These are phyloP conservation scores for Clarias macrocephalus DNA, from an alignment of 2,113 vertebrate genomes.

Conservation along the genomic window DNA sequence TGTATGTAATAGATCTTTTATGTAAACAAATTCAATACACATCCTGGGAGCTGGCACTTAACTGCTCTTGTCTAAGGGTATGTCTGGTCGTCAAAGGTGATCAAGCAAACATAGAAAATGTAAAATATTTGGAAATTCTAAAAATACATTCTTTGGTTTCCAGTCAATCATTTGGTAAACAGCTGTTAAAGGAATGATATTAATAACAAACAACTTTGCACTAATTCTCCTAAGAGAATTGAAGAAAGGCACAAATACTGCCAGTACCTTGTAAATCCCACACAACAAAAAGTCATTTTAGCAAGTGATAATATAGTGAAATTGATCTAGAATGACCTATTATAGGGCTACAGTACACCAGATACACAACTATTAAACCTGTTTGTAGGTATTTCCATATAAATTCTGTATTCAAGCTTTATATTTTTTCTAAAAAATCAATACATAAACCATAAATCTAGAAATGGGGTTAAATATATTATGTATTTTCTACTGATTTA, in stretches of 20 bases:
- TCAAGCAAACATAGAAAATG: not conserved
- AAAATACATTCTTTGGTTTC: not conserved
- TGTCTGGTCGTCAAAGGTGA: not conserved
- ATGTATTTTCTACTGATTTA: not conserved
- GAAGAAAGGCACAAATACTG: not conserved
- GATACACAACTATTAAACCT: not conserved
- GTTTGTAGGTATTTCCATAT: not conserved
- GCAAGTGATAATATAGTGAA: not conserved
- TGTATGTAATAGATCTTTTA: not conserved
- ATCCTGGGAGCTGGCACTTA: not conserved
- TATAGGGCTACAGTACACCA: not conserved
- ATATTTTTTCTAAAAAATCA: not conserved
- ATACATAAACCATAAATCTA: not conserved
- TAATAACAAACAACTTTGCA: not conserved
- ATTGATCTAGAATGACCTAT: not conserved
- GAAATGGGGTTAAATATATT: not conserved
- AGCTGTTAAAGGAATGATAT: not conserved
- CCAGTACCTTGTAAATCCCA: not conserved
- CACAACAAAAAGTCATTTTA: not conserved
- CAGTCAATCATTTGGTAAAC: not conserved
- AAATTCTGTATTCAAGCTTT: not conserved
- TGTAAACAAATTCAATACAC: not conserved
- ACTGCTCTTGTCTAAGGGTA: not conserved
- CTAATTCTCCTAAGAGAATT: not conserved
- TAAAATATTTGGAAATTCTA: not conserved